phyloP scores from a whole-genome alignment of 2,888 invertebrate species.

The Ganaspis brasiliensis region DNA sequence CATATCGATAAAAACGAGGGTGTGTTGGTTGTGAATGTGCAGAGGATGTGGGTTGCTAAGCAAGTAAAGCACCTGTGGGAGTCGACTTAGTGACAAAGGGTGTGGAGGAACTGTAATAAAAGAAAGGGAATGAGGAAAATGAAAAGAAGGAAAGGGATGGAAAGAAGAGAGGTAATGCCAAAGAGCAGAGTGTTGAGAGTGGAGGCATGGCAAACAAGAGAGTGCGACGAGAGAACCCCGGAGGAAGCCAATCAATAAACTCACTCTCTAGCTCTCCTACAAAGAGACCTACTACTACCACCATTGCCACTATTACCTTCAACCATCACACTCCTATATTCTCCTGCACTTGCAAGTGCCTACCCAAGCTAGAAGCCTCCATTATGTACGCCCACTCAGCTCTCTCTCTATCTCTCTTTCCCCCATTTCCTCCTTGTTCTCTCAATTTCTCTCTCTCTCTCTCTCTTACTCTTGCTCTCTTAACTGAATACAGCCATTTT shows the following conservation, averaged over 20 bases:
- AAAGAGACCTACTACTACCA: conserved; percentile 69
- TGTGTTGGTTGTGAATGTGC: conserved; percentile 53
- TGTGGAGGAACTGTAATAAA: conserved; percentile 29
- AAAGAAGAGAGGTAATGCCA: conserved; percentile 34
- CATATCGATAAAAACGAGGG: conserved; percentile 4
- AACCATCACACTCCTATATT: conserved; percentile 50
- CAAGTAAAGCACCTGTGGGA: conserved; percentile 78
- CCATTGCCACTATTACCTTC: conserved; percentile 58
- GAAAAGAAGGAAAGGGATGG: conserved; percentile 41
- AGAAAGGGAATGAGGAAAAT: conserved; percentile 32
- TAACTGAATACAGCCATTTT: conserved; percentile 79
- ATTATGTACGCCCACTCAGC: conserved; percentile 80
- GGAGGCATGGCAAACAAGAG: conserved; percentile 28
- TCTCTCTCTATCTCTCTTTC: conserved; percentile 45
- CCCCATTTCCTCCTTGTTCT: conserved; percentile 52
- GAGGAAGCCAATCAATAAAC: conserved; percentile 81
- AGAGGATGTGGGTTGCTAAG: conserved; percentile 74
- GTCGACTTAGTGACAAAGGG: conserved; percentile 56
- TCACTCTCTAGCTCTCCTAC: conserved; percentile 68
- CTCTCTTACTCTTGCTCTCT: conserved; percentile 48
- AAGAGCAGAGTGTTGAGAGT: conserved; percentile 48
- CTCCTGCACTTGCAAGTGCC: conserved; percentile 61
- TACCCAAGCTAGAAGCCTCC: conserved; percentile 76
- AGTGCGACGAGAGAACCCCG: conserved; percentile 59
- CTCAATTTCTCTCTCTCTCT: conserved; percentile 54